Evolutionary conservation across 2,113 vertebrate genomes (phyloP), one percentile per base, ranked within the genome.

Genomic region (Synchiropus splendidus): DNA sequence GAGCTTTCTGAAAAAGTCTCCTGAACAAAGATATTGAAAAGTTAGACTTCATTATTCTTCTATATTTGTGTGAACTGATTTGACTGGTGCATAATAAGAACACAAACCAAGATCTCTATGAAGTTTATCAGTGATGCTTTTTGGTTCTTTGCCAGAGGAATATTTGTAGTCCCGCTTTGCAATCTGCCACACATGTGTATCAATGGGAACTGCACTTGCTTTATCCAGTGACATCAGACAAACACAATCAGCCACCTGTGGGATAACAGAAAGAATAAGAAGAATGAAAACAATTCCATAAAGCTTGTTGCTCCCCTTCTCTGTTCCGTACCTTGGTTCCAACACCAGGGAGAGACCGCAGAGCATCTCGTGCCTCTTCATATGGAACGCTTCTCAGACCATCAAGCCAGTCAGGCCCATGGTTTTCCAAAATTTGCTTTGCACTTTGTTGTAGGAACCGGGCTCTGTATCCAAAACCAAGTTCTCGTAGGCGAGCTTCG

Each of bases 171-270:
- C 89, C 21, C 89, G 85, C 18, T 72, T 87, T 0, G 91, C 90
- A 0, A 99, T 91, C 67, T 90, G 91, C 95, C 91, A 96, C 32
- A 99, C 69, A 0, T 99, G 95, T 5, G 93, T 88, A 15, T 99
- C 95, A 48, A 99, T 76, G 0, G 95, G 95, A 32, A 99, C 88
- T 0, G 91, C 92, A n/a, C 89, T 87, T 0, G 84, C 47, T 65
- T 98, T 99, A 77, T 98, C 89, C 61, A 98, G 81, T 0, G 92
- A 87, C 92, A 91, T 88, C 59, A 98, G 72, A 64, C 94, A 97
- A 10, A 92, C 89, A 5, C 95, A 99, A 79, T 99, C 89, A 0
- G 95, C 94, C n/a, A 98, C 92, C 95, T 98, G 58, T 15, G 58
- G 34, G 14, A 36, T 36, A 8, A 52, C 17, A 52, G 12, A 45